Conservation (phyloP, 2,888 invertebrate genomes). For the Lithophane semibrunnea region DNA sequence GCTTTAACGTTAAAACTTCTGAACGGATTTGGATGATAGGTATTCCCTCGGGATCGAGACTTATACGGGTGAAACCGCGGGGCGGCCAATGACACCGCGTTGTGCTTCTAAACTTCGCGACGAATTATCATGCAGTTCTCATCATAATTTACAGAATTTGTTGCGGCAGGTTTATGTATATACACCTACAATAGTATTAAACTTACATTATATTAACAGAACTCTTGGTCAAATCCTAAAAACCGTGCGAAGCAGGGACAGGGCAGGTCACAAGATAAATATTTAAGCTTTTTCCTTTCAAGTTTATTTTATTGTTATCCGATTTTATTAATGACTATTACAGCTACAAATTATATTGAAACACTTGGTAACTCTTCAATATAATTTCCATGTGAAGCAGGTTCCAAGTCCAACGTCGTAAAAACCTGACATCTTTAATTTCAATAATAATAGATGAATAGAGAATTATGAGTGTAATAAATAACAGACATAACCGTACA, state of each 20-base stretch:
- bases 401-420: conserved; percentile 34
- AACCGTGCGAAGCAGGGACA: background rate
- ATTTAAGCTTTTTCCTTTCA: conserved; percentile 9
- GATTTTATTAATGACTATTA: background rate
- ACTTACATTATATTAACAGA: background rate
- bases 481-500: conserved; percentile 58
- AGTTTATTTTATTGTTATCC: background rate
- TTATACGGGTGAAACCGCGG: no score
- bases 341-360: conserved; percentile 22
- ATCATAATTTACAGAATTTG: background rate
- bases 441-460: conserved; percentile 63
- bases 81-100: no score
- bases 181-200: background rate
- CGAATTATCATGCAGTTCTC: background rate
- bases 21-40: no score
- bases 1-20: no score
- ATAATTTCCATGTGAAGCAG: conserved; percentile 28
- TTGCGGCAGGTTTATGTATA: background rate
- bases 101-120: background rate
- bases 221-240: background rate
- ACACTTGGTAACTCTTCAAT: conserved; percentile 24
- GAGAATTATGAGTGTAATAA: conserved; percentile 62
- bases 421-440: conserved; percentile 50
- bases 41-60: no score
- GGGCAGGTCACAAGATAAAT: background rate